Percentiles rank a stretch among this genome's conserved stretches.
Evolutionary conservation across 2,797 vertebrate genomes (phyloP).

Genomic region (Pangasius mekongensis): DNA sequence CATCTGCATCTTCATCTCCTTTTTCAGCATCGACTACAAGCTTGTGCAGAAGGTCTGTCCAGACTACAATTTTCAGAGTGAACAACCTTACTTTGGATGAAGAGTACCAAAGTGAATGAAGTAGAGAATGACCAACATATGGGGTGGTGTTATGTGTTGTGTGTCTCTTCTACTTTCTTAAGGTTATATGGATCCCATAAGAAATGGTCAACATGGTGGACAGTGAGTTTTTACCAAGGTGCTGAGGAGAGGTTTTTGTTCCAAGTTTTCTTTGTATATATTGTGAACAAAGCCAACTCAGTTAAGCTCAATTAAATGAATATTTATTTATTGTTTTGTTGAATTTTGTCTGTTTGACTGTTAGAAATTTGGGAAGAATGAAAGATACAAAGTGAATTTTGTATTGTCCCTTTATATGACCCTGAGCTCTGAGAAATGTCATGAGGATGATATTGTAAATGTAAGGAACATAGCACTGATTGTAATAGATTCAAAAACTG

Average conservation of each 20-base stretch:
- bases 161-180: conserved; percentile 34
- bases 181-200: conserved; percentile 38
- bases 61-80: conserved; percentile 98
- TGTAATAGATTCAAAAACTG: conserved; percentile 22
- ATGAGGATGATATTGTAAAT: not conserved
- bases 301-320: conserved; percentile 42
- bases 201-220: conserved; percentile 40
- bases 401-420: conserved; percentile 36
- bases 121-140: conserved; percentile 50
- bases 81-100: conserved; percentile 93
- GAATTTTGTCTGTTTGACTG: conserved; percentile 51
- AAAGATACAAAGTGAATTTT: conserved; percentile 41
- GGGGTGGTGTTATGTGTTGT: conserved; percentile 37
- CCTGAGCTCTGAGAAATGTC: conserved; percentile 27
- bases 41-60: conserved; percentile 98
- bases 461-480: conserved; percentile 19
- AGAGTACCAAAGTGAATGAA: not conserved
- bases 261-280: conserved; percentile 76
- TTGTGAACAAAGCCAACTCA: conserved; percentile 64
- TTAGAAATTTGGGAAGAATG: conserved; percentile 49
- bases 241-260: conserved; percentile 32
- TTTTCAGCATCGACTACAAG: conserved; percentile 98
- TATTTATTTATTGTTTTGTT: conserved; percentile 46
- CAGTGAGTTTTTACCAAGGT: conserved; percentile 31
- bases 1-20: conserved; percentile 98